Conservation (phyloP, 1,140 invertebrate genomes). For the Gonatopus flavifemur region DNA sequence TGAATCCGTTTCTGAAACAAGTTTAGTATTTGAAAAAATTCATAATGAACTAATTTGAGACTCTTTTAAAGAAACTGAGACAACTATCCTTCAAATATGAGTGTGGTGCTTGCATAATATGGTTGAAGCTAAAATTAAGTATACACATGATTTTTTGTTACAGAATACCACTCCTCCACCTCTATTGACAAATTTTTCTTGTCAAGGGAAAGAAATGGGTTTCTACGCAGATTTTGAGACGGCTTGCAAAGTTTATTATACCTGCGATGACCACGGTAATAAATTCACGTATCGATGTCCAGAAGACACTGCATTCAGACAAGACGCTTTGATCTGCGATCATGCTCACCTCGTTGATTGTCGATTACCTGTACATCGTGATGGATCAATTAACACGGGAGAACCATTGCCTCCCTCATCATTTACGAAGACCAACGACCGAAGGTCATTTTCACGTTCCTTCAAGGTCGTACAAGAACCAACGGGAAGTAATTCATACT, state of each 20-base stretch:
- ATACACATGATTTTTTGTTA: no score
- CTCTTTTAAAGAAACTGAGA: no score
- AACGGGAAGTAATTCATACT: slow-evolving; percentile 4
- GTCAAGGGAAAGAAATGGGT: slow-evolving; percentile 46
- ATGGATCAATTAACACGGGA: not conserved
- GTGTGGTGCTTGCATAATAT: no score
- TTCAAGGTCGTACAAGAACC: slow-evolving; percentile 20
- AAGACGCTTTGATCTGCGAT: slow-evolving; percentile 59
- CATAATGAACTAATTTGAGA: no score
- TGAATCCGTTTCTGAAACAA: no score
- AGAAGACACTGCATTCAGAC: slow-evolving; percentile 58
- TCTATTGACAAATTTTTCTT: slow-evolving; percentile 50
- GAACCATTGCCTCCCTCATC: slow-evolving; percentile 1
- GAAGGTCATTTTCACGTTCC: slow-evolving; percentile 19
- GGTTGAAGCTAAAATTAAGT: no score
- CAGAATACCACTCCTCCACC: no score
- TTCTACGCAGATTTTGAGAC: slow-evolving; percentile 59
- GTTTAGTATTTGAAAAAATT: no score
- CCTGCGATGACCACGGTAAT: slow-evolving; percentile 55
- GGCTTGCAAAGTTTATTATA: slow-evolving; percentile 57
- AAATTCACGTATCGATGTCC: slow-evolving; percentile 59
- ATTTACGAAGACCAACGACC: not conserved
- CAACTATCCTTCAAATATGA: no score
- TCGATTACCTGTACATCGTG: slow-evolving; percentile 3
- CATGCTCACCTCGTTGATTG: slow-evolving; percentile 59